Base-by-base conservation (phyloP, 2,797 vertebrate species). In the Hoplostethus atlanticus region DNA sequence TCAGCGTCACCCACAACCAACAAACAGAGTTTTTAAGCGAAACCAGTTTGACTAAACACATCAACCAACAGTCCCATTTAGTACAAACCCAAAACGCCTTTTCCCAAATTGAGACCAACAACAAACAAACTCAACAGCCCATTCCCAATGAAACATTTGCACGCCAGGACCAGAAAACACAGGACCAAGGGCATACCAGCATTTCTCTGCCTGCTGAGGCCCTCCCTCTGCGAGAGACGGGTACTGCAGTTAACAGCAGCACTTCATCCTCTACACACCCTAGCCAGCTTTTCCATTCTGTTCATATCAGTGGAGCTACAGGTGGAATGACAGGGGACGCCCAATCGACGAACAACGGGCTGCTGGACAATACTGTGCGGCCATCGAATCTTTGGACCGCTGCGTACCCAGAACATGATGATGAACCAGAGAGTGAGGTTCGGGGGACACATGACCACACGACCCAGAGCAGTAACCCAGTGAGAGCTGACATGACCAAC, bases 401-500 rank as follows among this genome's bases (percentile, higher is more conserved):
- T n/a, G 28, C 55, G 2, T 56, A 62, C 44, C 17, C 31, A 25
- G 44, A 53, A 30, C 58, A 54, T 31, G 55, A 36, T 12, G 54
- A 56, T 17, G 66, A 55, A 13, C 74, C 30, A 0, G 55, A 71
- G 21, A 28, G 28, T 17, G 51, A 53, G 17, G 73, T 80, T 8
- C 47, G 5, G 1, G 1, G 58, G 25, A 8, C 62, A 17, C 55
- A 59, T 1, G 67, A 76, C 8, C 52, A 16, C 68, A 57, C 3
- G 0, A 34, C 38, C 9, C 70, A 67, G 40, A 56, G 28, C 66
- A 36, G 53, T 17, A 47, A 62, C 47, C 61, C 60, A 58, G 74
- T 31, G 34, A 68, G 60, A 52, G 0, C 44, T 31, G 84, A 84
- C 52, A 44, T 44, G 1, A 17, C 42, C 59, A 82, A 46, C 79